Conservation (phyloP, 2,888 invertebrate genomes). For the Nemotelus pantherinus region DNA sequence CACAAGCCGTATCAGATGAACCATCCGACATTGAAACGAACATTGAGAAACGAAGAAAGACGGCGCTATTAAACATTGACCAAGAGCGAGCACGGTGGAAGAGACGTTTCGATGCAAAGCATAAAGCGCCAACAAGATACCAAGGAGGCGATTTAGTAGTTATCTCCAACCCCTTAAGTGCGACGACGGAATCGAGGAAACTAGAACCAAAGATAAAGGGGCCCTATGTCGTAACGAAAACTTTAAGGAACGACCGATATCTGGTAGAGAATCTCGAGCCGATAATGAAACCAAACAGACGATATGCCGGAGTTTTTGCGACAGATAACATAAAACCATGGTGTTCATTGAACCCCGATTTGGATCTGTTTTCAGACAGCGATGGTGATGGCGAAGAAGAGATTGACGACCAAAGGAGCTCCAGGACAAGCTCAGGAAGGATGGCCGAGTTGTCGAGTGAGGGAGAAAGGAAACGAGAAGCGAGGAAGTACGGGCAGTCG, state of each 20-base stretch:
- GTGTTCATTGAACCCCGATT: neutral
- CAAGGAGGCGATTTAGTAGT: neutral
- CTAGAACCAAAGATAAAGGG: neutral
- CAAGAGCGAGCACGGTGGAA: neutral
- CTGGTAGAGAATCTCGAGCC: neutral
- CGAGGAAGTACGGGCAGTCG: no score
- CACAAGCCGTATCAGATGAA: neutral
- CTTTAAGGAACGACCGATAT: neutral
- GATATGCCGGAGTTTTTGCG: neutral
- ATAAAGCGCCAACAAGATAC: conserved; percentile 3
- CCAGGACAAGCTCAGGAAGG: no score
- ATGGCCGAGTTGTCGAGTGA: neutral
- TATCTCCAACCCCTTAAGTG: neutral
- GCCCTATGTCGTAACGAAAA: neutral
- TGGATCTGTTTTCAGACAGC: neutral
- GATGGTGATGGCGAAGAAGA: neutral
- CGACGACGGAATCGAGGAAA: neutral
- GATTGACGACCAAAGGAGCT: no score
- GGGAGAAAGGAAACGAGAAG: neutral
- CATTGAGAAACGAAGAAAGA: neutral
- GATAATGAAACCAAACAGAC: neutral
- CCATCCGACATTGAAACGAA: neutral
- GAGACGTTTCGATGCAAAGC: neutral
- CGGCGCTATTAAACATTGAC: neutral
- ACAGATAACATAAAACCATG: conserved; percentile 6